Evolutionary conservation across 2,797 vertebrate species (phyloP), one percentile per base, ranked within the genome.

Genomic region (Meda fulgida): DNA sequence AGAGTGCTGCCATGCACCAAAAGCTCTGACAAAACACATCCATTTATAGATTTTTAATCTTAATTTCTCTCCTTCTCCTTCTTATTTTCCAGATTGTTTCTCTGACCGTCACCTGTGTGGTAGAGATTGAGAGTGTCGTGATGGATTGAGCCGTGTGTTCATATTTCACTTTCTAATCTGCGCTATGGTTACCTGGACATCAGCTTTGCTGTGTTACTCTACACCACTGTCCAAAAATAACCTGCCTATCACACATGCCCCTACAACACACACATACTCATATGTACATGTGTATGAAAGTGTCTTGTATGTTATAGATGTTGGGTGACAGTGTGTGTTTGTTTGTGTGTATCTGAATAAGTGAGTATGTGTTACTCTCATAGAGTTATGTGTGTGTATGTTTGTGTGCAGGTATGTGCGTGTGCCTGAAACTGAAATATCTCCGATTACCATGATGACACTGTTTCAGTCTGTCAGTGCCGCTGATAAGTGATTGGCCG

Each of bases 91-190:
- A 63, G 31, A 63, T 63, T 36, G 18, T 75, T 71, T 83, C 7
- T 63, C 63, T 58, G 13, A 58, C 77, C 26, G 1, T 79, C 60
- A 77, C 18, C 58, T 38, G 53, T 80, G 69, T 73, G 92, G 94
- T 94, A 94, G 94, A 95, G 94, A 95, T 95, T 95, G 93, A 95
- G 92, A 93, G 93, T 89, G 89, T 91, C 84, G 83, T 89, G 89
- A 86, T 92, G 91, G 84, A 87, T 89, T 88, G 66, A 80, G 78
- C 83, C 87, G 91, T 92, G 81, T 53, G 80, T 92, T 95, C 94
- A 21, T 91, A 93, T 95, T 95, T 95, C 95, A 95, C 94, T 95
- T 95, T 95, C 94, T 94, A 94, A 94, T 90, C 92, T 89, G 92
- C 93, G 92, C 94, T 95, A 95, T 93, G 93, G 94, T 95, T 95